Base-by-base conservation (phyloP, 2,113 vertebrate genomes). In the Anser brachyrhynchus region DNA sequence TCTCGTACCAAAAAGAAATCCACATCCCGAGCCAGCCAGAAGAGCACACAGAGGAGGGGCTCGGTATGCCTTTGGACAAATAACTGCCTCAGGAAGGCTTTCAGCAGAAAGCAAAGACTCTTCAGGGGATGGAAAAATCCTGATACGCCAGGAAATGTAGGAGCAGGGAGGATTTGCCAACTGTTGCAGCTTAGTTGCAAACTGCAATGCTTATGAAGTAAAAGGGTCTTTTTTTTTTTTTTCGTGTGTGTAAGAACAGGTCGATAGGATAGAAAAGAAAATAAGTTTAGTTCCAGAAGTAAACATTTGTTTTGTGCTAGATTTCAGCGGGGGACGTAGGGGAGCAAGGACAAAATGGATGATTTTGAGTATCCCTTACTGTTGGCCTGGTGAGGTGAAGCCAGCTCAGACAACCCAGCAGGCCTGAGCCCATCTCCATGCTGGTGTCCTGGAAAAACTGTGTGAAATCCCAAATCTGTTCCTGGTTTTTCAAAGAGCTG, bases 161-260 rank as follows among this genome's bases (percentile, higher is more conserved):
- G 49, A 89, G 57, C 5, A 33, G 91, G 43, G 52, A 78, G 43
- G 67, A 57, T 64, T 64, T 89, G 84, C 87, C 91, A 92, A 3
- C 33, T 57, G 7, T 74, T 95, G 49, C 64, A 41, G 87, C 74
- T 81, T 78, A 80, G 80, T 17, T 95, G 91, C 81, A 95, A 78
- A 82, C 62, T 81, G 84, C 49, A 84, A 72, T 51, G 49, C 35
- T 4, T 39, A 21, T 55, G 29, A 82, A 92, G 80, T 59, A 28
- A 72, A 93, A 76, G 23, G 39, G 87, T 93, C 57, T 87, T 96
- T 75, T 90, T 69, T 7, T 7, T 35, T 35, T 49, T 75, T 90
- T 69, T 8, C 21, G 20, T 82, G 39, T n/a, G 0, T 87, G 58
- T 82, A 72, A n/a, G 2, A 91, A 44, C 84, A 95, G 77, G 73